Base-by-base conservation (phyloP, 2,888 invertebrate species). In the Mimachlamys varia region DNA sequence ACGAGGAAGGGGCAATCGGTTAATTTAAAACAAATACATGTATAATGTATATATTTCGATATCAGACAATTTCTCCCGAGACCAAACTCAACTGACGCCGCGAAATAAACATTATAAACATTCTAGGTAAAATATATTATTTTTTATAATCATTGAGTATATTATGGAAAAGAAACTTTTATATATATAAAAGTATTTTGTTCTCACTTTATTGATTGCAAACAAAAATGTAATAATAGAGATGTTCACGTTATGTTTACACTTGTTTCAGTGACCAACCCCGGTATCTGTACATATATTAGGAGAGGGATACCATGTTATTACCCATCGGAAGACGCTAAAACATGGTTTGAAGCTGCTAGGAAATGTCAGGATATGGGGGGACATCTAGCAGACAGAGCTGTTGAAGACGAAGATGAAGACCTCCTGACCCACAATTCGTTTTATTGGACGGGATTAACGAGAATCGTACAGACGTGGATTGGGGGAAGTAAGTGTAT, bases 331-430 rank as follows among this genome's bases (percentile, higher is more conserved):
- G 33, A 49, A 3, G 90, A 90, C 12, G 38, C 58, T 33, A 27
- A 58, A 58, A 44, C 88, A 0, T 90, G 90, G 90, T 90, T 90
- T 49, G 90, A 90, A 88, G 88, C 90, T 19, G 90, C 62, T 12
- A 88, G 62, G 17, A 90, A 88, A 27, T 90, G 90, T 58, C 17
- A 27, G 7, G 10, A 10, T 10, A 90, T 90, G 90, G 88, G 90
- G 0, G 90, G 90, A 19, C 88, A 90, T 44, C 44, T 90, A 12
- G 55, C 62, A 19, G 90, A 88, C 10, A 90, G 88, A 49, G 90
- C 88, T 44, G 19, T 90, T 13, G n/a, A 58, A 27, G 19, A 88
- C 0, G 88, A 90, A 19, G 33, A 88, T 0, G 88, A 90, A 17
- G 37, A 55, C 27, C n/a, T 90, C 17, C 33, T 33, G 3, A 88